A percentile compares a stretch with the other conserved stretches of the same genome.
Evolutionary conservation across 1,140 invertebrate species (phyloP).

Genomic region (Adoxophyes honmai): DNA sequence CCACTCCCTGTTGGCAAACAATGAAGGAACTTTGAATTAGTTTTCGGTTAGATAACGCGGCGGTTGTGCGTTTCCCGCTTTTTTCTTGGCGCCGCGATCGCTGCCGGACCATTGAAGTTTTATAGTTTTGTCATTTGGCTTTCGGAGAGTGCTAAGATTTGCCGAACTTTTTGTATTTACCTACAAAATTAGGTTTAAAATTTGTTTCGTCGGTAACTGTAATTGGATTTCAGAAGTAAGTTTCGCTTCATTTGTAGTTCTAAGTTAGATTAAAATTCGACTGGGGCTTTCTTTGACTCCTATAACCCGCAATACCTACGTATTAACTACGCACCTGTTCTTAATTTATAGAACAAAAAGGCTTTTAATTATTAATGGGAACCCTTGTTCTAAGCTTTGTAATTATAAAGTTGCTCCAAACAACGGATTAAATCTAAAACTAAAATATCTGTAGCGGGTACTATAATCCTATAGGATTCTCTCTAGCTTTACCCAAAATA

Average conservation of each 20-base stretch:
- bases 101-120: neutral
- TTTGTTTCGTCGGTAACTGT: too few species aligned
- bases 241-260: too few species aligned
- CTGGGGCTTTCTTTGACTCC: too few species aligned
- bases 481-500: constrained; percentile 25
- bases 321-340: too few species aligned
- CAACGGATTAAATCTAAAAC: neutral
- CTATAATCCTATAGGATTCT: constrained; percentile 12
- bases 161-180: neutral
- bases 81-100: neutral
- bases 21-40: constrained; percentile 58
- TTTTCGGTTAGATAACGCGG: constrained; percentile 51
- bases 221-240: too few species aligned
- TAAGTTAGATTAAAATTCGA: too few species aligned
- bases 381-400: too few species aligned
- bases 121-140: neutral
- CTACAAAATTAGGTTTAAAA: neutral
- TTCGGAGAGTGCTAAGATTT: neutral
- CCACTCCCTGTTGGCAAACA: constrained; percentile 41
- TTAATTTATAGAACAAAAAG: too few species aligned
- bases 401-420: neutral
- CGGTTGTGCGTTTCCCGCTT: constrained; percentile 27
- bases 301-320: too few species aligned
- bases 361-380: too few species aligned
- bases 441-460: neutral